Evolutionary conservation across 2,113 vertebrate genomes (phyloP).

Genomic region (Ammodytes marinus): DNA sequence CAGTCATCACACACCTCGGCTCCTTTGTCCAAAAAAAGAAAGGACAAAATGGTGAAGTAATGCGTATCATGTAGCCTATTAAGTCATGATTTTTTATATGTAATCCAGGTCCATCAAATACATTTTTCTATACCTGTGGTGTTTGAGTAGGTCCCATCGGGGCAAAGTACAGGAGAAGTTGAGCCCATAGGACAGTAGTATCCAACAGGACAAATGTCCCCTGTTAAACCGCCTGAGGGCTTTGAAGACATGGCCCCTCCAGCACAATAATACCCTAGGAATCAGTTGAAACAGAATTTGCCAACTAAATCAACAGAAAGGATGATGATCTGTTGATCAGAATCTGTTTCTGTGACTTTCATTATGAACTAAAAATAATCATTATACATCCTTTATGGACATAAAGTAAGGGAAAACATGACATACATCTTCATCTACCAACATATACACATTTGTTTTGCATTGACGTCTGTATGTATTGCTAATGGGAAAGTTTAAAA

Average conservation of each 20-base stretch:
- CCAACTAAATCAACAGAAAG: background rate
- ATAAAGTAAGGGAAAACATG: background rate
- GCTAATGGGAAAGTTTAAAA: background rate
- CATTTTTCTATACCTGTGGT: slow-evolving; percentile 81
- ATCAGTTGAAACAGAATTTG: background rate
- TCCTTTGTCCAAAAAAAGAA: slow-evolving; percentile 69
- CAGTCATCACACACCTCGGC: slow-evolving; percentile 85
- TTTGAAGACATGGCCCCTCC: slow-evolving; percentile 79
- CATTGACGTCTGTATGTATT: background rate
- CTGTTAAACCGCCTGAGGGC: slow-evolving; percentile 83
- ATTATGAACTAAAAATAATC: background rate
- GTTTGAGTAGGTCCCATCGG: slow-evolving; percentile 84
- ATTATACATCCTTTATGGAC: background rate
- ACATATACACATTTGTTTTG: background rate
- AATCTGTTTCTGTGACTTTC: background rate
- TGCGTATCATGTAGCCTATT: background rate
- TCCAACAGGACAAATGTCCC: slow-evolving; percentile 84
- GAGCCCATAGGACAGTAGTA: slow-evolving; percentile 87
- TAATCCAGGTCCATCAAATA: background rate
- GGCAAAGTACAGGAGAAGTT: slow-evolving; percentile 80
- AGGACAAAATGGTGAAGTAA: background rate
- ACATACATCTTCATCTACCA: background rate
- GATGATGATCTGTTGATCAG: background rate
- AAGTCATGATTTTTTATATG: background rate
- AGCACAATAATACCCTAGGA: slow-evolving; percentile 89